A percentile compares a stretch with the other conserved stretches of the same genome.
phyloP scores from a whole-genome alignment of 2,797 vertebrate species.

The Periophthalmus magnuspinnatus region DNA sequence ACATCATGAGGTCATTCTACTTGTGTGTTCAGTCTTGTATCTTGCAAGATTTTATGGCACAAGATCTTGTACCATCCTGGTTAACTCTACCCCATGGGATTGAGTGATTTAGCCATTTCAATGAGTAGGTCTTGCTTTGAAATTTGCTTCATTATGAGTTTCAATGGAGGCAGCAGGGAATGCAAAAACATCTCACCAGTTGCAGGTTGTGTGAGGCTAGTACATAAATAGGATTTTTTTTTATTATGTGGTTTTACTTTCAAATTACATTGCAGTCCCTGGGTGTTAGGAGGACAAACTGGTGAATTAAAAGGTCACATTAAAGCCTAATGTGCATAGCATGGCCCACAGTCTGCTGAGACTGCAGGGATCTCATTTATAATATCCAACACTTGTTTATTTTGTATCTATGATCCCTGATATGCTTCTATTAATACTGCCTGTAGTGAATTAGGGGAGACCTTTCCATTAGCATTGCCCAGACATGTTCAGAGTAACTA shows the following conservation, averaged over 20 bases:
- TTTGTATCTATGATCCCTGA: constrained; percentile 63
- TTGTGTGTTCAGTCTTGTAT: not conserved
- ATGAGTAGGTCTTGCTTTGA: too few relatives aligned
- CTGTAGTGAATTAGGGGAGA: constrained; percentile 21
- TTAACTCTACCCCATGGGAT: not conserved
- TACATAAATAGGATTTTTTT: constrained; percentile 35
- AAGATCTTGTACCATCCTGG: too few relatives aligned
- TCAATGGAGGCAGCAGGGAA: not conserved
- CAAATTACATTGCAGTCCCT: constrained; percentile 19
- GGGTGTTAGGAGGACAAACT: constrained; percentile 20
- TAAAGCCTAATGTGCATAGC: constrained; percentile 23
- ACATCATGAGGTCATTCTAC: not conserved
- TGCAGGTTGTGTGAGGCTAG: constrained; percentile 18
- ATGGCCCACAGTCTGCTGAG: constrained; percentile 34
- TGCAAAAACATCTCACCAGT: not conserved
- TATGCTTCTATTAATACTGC: constrained; percentile 62
- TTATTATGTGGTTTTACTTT: constrained; percentile 18
- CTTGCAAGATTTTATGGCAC: too few relatives aligned
- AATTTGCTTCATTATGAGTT: not conserved
- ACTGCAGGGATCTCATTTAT: constrained; percentile 38
- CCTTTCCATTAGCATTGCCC: constrained; percentile 20
- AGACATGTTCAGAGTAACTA: constrained; percentile 11
- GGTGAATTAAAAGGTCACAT: constrained; percentile 50
- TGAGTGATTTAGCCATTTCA: too few relatives aligned
- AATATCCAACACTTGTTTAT: constrained; percentile 64